Conservation (phyloP, 2,888 invertebrate genomes). For the Monopis laevigella region DNA sequence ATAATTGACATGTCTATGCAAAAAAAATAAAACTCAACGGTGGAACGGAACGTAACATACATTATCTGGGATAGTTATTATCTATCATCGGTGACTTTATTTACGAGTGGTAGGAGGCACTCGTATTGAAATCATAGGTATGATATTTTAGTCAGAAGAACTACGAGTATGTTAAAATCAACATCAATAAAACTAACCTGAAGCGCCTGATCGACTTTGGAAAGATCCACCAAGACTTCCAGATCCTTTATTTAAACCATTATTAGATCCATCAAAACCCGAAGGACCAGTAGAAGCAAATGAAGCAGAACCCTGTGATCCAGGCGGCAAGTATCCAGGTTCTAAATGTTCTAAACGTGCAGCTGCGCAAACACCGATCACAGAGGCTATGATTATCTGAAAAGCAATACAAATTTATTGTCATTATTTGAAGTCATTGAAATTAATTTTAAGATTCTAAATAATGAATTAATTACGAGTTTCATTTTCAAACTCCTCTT, state of each 20-base stretch:
- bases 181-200: slow-evolving; percentile 18
- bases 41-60: no score
- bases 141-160: slow-evolving; percentile 22
- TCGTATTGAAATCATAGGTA: no score
- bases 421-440: not conserved
- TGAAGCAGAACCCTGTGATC: slow-evolving; percentile 13
- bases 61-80: no score
- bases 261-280: slow-evolving; percentile 17
- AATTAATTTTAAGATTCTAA: not conserved
- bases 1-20: no score
- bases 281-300: slow-evolving; percentile 10
- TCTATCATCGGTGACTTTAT: no score
- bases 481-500: slow-evolving; percentile 38
- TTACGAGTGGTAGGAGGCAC: no score
- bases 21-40: no score
- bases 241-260: slow-evolving; percentile 7
- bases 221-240: slow-evolving; percentile 17
- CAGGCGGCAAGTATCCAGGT: slow-evolving; percentile 48
- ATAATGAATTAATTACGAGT: slow-evolving; percentile 39
- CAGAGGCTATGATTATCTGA: slow-evolving; percentile 46
- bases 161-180: not conserved
- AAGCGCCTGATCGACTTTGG: slow-evolving; percentile 5
- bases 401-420: slow-evolving; percentile 15
- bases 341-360: slow-evolving; percentile 52
- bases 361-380: slow-evolving; percentile 42